Conservation (phyloP, 2,888 invertebrate genomes). For the Sinohyriopsis cumingii region DNA sequence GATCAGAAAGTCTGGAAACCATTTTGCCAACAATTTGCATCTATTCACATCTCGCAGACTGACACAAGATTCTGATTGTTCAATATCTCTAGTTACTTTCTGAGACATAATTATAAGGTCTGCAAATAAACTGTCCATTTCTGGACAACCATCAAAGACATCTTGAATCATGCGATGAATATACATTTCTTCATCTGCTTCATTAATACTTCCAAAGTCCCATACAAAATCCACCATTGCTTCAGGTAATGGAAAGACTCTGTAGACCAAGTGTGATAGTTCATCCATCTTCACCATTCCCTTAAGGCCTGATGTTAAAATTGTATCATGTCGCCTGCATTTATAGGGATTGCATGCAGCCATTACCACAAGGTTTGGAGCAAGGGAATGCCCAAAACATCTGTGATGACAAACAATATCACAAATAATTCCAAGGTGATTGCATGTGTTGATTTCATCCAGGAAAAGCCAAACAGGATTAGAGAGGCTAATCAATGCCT, state of each 20-base stretch:
- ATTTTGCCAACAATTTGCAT: slow-evolving; percentile 18
- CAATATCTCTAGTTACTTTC: slow-evolving; percentile 16
- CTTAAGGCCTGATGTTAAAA: slow-evolving; percentile 28
- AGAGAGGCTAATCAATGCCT: slow-evolving; percentile 10
- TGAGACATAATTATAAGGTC: slow-evolving; percentile 26
- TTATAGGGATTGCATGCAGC: slow-evolving; percentile 44
- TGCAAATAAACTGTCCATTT: slow-evolving; percentile 1
- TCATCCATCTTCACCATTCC: slow-evolving; percentile 28
- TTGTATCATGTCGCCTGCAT: slow-evolving; percentile 11
- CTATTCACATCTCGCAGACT: slow-evolving; percentile 34
- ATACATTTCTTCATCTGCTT: slow-evolving; percentile 28
- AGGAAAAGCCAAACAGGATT: slow-evolving; percentile 34
- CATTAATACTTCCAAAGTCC: slow-evolving; percentile 34
- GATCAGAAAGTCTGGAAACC: slow-evolving; percentile 17
- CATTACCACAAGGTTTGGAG: slow-evolving; percentile 29
- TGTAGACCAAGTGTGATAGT: slow-evolving; percentile 30
- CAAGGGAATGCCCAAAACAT: slow-evolving; percentile 15
- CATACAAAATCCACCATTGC: slow-evolving; percentile 38
- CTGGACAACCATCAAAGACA: neutral
- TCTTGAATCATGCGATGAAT: slow-evolving; percentile 28
- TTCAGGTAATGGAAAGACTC: slow-evolving; percentile 39
- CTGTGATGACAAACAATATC: slow-evolving; percentile 33
- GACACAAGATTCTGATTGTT: slow-evolving; percentile 23
- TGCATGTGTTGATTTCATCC: slow-evolving; percentile 43
- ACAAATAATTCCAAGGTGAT: slow-evolving; percentile 30